Evolutionary conservation across 2,888 invertebrate genomes (phyloP), one percentile per base, ranked within the genome.

Genomic region (Pinctada fucata): DNA sequence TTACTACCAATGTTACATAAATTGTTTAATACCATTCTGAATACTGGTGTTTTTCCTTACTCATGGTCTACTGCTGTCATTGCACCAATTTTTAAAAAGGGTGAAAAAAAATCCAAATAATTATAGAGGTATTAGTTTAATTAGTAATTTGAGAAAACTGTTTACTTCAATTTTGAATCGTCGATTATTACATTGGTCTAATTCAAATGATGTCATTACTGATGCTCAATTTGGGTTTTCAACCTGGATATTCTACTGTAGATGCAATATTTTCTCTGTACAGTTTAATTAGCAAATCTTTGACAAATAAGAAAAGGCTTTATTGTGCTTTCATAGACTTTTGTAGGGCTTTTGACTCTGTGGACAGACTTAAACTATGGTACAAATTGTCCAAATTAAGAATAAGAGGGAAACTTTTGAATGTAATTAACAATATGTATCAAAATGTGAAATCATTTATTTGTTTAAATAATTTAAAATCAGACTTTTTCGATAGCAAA

Each of bases 141-240:
- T 76, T 31, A 80, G 79, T 70, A 75, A 73, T 64, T 64, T 82
- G 67, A 74, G 74, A 6, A 82, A 81, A 58, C 68, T 80, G 47
- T 82, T 82, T 79, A 79, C 80, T 31, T 13, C 63, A 16, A 63
- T 81, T 48, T 10, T 82, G 63, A 80, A 82, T 73, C 73, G 72
- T 3, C 8, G 80, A 31, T 58, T 82, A 13, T 63, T 76, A 65
- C n/a, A 66, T 47, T 82, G 75, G 72, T 67, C 64, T 48, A 70
- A 80, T 52, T 50, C 68, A 8, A 68, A 75, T 72, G 73, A 79
- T 52, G 68, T 76, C 5, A 73, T 82, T 3, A 51, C 78, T 5
- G 74, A 73, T 66, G 31, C 78, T 3, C 80, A 82, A 69, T 67
- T 78, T 49, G 82, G 82, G 31, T 69, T 82, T 78, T 58, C 68